Evolutionary conservation across 2,113 vertebrate species (phyloP).

Genomic region (Macaca fascicularis): T2T-MFA8v1.1 NC_088385.1:16510501-16511000

Average conservation of each 20-base stretch:
- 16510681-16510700: neutral
- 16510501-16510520: neutral
- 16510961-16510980: neutral
- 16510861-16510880: neutral
- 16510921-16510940: neutral
- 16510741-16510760: conserved; percentile 31
- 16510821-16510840: neutral
- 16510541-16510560: neutral
- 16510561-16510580: neutral
- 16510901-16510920: neutral
- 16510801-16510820: neutral
- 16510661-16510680: neutral
- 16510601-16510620: no score
- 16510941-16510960: neutral
- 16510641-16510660: neutral
- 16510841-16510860: neutral
- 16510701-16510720: neutral
- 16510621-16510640: neutral
- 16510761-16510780: conserved; percentile 3
- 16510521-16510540: neutral
- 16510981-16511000: neutral
- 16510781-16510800: neutral
- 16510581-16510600: neutral
- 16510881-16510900: neutral
- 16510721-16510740: neutral